These are phyloP conservation scores for Spea multiplicata DNA, from an alignment of 2,113 vertebrate species.

Conservation along the genomic window DNA sequence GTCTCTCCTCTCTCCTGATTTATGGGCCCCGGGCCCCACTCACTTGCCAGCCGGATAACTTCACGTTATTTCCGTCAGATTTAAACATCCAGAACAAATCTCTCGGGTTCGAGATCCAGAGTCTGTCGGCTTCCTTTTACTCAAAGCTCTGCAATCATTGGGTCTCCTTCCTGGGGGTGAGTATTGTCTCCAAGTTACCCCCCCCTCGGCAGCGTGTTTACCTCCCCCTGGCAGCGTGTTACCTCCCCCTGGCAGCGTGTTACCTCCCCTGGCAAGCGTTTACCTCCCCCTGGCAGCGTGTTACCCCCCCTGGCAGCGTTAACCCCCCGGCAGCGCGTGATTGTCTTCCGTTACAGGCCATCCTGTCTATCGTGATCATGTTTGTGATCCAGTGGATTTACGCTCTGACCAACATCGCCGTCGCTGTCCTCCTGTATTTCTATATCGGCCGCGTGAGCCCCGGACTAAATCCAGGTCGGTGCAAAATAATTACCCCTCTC, in stretches of 20 bases:
- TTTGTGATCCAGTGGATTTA: conserved; percentile 97
- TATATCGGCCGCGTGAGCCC: conserved; percentile 90
- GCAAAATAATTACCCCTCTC: too few species aligned
- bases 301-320: too few species aligned
- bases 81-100: conserved; percentile 62
- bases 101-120: conserved; percentile 69
- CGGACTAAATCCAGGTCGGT: conserved; percentile 83
- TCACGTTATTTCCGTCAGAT: conserved; percentile 62
- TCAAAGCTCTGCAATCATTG: conserved; percentile 82
- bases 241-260: too few species aligned
- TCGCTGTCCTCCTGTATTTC: conserved; percentile 80
- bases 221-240: too few species aligned
- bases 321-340: too few species aligned
- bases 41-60: too few species aligned
- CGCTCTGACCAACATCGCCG: conserved; percentile 77
- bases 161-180: conserved; percentile 85
- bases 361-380: conserved; percentile 82
- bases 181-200: conserved; percentile 50
- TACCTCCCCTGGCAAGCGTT: too few species aligned
- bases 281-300: too few species aligned
- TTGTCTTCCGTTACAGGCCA: conserved; percentile 62
- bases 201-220: too few species aligned
- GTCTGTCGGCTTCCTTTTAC: conserved; percentile 68
- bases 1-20: neutral
- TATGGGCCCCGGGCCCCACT: neutral